phyloP scores from a whole-genome alignment of 2,113 vertebrate genomes.

The Sinocyclocheilus anshuiensis region DNA sequence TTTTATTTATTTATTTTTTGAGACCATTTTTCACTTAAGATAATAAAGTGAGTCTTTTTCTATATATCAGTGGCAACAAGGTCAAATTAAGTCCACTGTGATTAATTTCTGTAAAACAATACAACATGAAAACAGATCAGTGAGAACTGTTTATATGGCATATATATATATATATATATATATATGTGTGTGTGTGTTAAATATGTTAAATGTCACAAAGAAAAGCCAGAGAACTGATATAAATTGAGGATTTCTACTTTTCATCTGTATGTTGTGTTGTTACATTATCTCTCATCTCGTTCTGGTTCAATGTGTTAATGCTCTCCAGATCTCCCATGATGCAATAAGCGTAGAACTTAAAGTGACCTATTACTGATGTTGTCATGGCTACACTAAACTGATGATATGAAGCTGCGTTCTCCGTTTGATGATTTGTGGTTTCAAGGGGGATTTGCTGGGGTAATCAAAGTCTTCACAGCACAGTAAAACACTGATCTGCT shows the following conservation, averaged over 20 bases:
- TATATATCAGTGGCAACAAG: no score
- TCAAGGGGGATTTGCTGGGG: constrained; percentile 14
- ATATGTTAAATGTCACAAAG: not conserved
- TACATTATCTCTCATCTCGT: not conserved
- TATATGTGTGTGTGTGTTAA: no score
- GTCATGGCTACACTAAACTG: constrained; percentile 23
- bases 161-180: no score
- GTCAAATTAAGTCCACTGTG: no score
- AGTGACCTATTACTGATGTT: constrained; percentile 14
- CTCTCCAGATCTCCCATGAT: constrained; percentile 26
- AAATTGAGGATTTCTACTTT: constrained; percentile 6
- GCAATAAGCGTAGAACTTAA: constrained; percentile 12
- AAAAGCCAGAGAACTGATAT: not conserved
- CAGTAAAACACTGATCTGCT: constrained; percentile 33
- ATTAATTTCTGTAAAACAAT: no score
- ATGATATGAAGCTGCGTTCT: constrained; percentile 8
- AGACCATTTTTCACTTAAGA: no score
- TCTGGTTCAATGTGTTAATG: constrained; percentile 33
- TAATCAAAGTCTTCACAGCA: constrained; percentile 26
- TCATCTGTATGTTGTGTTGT: not conserved
- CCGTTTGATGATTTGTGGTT: constrained; percentile 34
- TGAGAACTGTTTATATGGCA: no score
- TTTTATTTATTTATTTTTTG: no score
- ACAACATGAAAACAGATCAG: no score
- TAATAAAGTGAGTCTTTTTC: no score